Percentiles rank a stretch among this genome's conserved stretches.
Conservation (phyloP, 2,113 vertebrate genomes). For the Sylvilagus bachmani region DNA sequence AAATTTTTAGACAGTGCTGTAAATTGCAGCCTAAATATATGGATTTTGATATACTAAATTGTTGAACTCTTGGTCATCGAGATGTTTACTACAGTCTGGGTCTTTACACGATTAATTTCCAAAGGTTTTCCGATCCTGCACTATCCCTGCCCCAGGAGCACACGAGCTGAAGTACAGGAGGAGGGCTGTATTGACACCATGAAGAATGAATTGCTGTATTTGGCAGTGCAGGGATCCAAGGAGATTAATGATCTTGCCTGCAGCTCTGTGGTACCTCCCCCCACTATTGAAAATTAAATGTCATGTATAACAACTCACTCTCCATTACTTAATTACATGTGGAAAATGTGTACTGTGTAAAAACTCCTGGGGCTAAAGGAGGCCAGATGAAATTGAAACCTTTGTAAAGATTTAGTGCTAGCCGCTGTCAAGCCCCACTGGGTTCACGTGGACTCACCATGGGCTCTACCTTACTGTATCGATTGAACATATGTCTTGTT, state of each 20-base stretch:
- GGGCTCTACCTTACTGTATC: not conserved
- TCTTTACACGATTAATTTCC: not conserved
- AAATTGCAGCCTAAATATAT: not conserved
- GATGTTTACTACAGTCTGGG: not conserved
- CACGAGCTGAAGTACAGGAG: not conserved
- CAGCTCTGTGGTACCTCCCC: slow-evolving; percentile 69
- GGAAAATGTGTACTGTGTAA: slow-evolving; percentile 79
- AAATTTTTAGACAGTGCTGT: not conserved
- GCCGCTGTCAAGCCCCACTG: slow-evolving; percentile 11
- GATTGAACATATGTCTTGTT: slow-evolving; percentile 6
- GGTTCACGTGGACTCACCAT: not conserved
- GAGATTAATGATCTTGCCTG: slow-evolving; percentile 85
- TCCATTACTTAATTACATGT: slow-evolving; percentile 85
- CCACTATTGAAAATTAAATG: slow-evolving; percentile 84
- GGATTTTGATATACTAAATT: not conserved
- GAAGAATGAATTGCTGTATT: slow-evolving; percentile 77
- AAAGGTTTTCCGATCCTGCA: not conserved
- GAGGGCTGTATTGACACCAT: not conserved
- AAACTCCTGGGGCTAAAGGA: slow-evolving; percentile 78
- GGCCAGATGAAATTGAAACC: slow-evolving; percentile 55
- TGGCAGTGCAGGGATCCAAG: slow-evolving; percentile 70
- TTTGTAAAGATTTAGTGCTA: slow-evolving; percentile 59
- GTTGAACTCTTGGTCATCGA: not conserved
- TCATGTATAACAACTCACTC: slow-evolving; percentile 86
- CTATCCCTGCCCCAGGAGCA: not conserved